A percentile compares a stretch with the other conserved stretches of the same genome.
Evolutionary conservation across 2,797 vertebrate species (phyloP).

Genomic region (Eulemur rubriventer): DNA sequence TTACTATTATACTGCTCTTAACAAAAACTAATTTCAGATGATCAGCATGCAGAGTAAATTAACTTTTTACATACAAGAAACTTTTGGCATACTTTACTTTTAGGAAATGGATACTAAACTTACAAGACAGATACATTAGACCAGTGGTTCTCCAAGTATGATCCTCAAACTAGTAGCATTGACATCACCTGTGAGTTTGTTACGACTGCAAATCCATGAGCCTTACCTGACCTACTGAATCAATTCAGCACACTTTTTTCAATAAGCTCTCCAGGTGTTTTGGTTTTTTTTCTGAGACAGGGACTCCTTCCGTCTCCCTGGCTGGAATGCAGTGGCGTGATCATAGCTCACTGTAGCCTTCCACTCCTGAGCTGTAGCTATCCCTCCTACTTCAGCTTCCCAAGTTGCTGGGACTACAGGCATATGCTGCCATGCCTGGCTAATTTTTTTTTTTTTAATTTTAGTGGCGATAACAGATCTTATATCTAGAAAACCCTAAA

Average conservation of each 20-base stretch:
- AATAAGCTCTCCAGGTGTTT: not conserved
- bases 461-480: not conserved
- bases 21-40: conserved; percentile 4
- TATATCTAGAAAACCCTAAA: not conserved
- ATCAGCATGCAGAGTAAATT: not conserved
- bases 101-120: not conserved
- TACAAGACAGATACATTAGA: not conserved
- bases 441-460: not conserved
- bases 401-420: not conserved
- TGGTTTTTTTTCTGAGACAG: not conserved
- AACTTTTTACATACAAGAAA: not conserved
- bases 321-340: not conserved
- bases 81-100: not conserved
- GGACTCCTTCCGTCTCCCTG: too few relatives aligned
- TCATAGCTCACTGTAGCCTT: not conserved
- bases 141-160: not conserved
- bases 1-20: not conserved
- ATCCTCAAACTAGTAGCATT: not conserved
- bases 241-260: not conserved
- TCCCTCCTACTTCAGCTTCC: not conserved
- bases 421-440: not conserved
- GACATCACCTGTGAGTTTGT: not conserved
- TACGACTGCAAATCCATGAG: not conserved
- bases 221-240: not conserved
- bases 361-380: too few relatives aligned